Evolutionary conservation across 2,113 vertebrate species (phyloP), one percentile per base, ranked within the genome.

Genomic region (Nycticryphes semicollaris): DNA sequence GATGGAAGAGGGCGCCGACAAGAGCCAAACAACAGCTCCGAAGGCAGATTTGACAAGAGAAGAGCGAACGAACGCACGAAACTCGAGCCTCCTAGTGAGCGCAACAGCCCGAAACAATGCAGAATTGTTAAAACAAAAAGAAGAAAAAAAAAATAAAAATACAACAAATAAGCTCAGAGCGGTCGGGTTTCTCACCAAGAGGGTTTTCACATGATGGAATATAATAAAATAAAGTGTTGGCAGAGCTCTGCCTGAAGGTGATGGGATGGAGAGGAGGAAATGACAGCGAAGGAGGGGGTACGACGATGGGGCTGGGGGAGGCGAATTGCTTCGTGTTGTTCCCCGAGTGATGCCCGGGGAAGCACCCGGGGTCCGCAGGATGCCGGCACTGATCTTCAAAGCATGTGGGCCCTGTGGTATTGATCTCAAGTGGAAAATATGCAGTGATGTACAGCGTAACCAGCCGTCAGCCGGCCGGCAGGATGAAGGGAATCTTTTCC

Each of bases 401-500:
- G 90, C 6, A 2, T 9, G 6, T 3, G 6, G 57, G 63, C 50
- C 5, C 75, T 54, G 80, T 2, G 57, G 89, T 54, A 60, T 92
- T 89, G 93, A 94, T 56, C 86, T 89, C 86, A 89, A 86, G 86
- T 63, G 93, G 93, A 94, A 94, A 94, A 45, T 86, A 92, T 82
- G 90, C 28, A 6, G 59, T 37, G 80, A 72, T 92, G 90, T 89
- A 48, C 21, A 66, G 79, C 3, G 47, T 4, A 70, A 53, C 41
- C 73, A 35, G 79, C 33, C 53, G n/a, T 7, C 2, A 28, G 53
- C 72, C 53, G 10, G 67, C 33, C n/a, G 4, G 80, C 47, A 31
- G 75, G 80, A 56, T 54, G 75, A 85, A 86, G 70, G 81, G 53
- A 67, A 77, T 27, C 76, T 54, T 50, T 62, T 47, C 81, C 81